Evolutionary conservation across 2,113 vertebrate genomes (phyloP).

Genomic region (Chaenocephalus aceratus): DNA sequence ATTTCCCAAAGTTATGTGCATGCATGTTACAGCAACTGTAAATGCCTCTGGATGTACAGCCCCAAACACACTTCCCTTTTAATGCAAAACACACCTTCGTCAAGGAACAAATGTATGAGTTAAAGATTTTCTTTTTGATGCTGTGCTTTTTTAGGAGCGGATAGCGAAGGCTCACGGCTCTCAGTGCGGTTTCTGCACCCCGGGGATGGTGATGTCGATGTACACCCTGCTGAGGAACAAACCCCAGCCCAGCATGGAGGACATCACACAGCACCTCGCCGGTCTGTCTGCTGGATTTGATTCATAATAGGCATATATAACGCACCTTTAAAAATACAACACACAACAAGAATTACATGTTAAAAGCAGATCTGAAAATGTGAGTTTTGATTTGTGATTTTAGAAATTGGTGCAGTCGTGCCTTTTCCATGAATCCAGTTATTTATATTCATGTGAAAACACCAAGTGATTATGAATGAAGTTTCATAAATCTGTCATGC

Average conservation of each 20-base stretch:
- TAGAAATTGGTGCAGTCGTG: too few relatives aligned
- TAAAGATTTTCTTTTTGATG: neutral
- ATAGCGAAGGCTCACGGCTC: slow-evolving; percentile 89
- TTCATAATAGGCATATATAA: too few relatives aligned
- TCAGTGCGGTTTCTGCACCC: slow-evolving; percentile 93
- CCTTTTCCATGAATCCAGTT: too few relatives aligned
- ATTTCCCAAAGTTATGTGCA: neutral
- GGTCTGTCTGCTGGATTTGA: slow-evolving; percentile 61
- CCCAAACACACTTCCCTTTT: neutral
- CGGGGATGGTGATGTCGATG: slow-evolving; percentile 92
- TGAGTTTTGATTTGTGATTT: too few relatives aligned
- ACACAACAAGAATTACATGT: too few relatives aligned
- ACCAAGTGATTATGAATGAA: too few relatives aligned
- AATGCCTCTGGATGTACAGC: neutral
- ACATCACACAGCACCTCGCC: slow-evolving; percentile 84
- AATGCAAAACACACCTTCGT: neutral
- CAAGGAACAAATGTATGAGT: neutral
- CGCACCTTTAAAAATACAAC: too few relatives aligned
- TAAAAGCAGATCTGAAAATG: too few relatives aligned
- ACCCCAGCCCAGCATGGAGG: slow-evolving; percentile 82
- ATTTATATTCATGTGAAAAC: too few relatives aligned
- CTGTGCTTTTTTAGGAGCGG: slow-evolving; percentile 82
- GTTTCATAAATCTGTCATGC: too few relatives aligned
- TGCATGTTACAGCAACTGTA: neutral
- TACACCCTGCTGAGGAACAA: slow-evolving; percentile 89